Conservation (phyloP, 2,797 vertebrate species). For the Spinus olivaceus region DNA sequence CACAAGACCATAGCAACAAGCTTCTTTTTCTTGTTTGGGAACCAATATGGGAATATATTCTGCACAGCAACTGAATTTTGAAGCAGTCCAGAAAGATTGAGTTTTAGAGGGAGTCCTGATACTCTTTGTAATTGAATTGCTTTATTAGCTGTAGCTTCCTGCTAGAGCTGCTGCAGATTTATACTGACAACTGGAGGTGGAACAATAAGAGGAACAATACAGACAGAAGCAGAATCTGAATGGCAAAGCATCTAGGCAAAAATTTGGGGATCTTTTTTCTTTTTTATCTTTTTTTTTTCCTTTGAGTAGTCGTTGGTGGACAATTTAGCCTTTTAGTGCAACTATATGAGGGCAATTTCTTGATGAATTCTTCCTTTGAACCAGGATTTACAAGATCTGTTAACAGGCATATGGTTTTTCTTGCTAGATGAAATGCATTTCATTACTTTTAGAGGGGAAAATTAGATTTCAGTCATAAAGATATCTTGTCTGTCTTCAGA, state of each 20-base stretch:
- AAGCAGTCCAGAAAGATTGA: neutral
- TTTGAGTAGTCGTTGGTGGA: neutral
- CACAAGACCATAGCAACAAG: neutral
- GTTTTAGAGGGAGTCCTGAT: neutral
- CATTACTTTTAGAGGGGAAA: neutral
- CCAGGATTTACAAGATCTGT: neutral
- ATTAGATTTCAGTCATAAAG: neutral
- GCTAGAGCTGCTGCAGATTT: neutral
- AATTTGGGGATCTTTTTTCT: fast-evolving
- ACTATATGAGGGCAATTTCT: neutral
- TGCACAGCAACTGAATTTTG: neutral
- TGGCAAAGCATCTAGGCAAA: neutral
- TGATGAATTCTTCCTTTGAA: neutral
- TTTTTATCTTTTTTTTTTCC: neutral
- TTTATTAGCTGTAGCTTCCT: neutral
- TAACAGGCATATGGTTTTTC: neutral
- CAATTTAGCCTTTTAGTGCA: neutral
- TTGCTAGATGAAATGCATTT: neutral
- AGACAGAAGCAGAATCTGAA: neutral
- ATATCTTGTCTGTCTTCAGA: neutral
- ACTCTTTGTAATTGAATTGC: neutral
- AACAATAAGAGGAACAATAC: neutral
- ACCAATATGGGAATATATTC: neutral
- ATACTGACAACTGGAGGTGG: neutral
- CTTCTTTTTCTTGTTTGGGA: neutral